Evolutionary conservation across 2,888 invertebrate genomes (phyloP).

Genomic region (Neoscelio sp.): DNA sequence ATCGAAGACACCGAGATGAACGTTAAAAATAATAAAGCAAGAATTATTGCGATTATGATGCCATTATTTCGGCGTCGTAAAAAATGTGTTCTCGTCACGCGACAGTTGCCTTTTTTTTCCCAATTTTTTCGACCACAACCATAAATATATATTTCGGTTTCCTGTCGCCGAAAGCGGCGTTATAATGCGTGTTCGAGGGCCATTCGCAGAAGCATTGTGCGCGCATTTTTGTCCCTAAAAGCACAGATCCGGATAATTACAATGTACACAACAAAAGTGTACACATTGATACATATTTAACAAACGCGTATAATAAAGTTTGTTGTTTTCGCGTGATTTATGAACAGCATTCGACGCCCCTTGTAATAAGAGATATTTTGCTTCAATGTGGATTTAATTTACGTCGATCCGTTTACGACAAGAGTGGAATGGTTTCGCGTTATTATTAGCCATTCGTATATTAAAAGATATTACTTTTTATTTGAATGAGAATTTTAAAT

Average conservation of each 20-base stretch:
- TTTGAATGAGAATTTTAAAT: too few species aligned
- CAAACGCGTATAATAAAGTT: slow-evolving; percentile 54
- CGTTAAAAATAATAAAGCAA: slow-evolving; percentile 36
- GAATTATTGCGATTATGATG: slow-evolving; percentile 47
- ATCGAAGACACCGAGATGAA: too few species aligned
- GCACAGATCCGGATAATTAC: slow-evolving; percentile 60
- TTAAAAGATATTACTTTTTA: too few species aligned
- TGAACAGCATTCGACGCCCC: neutral
- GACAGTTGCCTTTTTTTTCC: slow-evolving; percentile 46
- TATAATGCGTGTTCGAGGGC: slow-evolving; percentile 42
- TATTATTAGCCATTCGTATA: too few species aligned
- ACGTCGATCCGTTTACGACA: neutral
- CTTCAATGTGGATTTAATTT: neutral
- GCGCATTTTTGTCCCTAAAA: slow-evolving; percentile 49
- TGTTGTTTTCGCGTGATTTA: slow-evolving; percentile 52
- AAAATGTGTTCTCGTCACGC: slow-evolving; percentile 47
- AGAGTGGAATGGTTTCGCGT: too few species aligned
- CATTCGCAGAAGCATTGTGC: slow-evolving; percentile 50
- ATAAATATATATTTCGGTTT: slow-evolving; percentile 62
- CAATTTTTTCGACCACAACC: slow-evolving; percentile 55
- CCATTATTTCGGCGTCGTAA: slow-evolving; percentile 47
- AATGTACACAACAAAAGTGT: slow-evolving; percentile 43
- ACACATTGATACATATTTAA: slow-evolving; percentile 59
- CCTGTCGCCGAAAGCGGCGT: slow-evolving; percentile 51
- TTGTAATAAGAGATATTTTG: slow-evolving; percentile 8